Base-by-base conservation (phyloP, 2,113 vertebrate species). In the Panthera uncia region DNA sequence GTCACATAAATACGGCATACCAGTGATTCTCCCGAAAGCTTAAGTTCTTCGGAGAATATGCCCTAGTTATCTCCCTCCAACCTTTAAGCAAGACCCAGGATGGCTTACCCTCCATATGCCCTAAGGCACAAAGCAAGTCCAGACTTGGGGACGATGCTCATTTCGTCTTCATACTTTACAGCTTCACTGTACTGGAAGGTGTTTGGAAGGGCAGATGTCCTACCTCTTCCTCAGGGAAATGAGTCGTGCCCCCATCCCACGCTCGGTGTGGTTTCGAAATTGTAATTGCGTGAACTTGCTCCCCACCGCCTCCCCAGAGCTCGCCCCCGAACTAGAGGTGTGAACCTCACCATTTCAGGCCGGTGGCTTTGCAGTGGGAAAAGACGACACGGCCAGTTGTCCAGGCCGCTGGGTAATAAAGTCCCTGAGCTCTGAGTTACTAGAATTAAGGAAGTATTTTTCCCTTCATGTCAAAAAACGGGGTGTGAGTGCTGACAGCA, bases 321-420 rank as follows among this genome's bases (percentile, higher is more conserved):
- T 0, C 0, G 13, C 7, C 74, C 66, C 48, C 33, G 19, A 33
- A 50, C n/a, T 0, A 0, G 16, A 3, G 57, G 63, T 10, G 0
- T 45, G 55, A 82, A 68, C 27, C 1, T 16, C 89, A 31, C 68
- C 68, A 36, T 66, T 55, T 69, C 23, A 41, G 74, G 79, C 41
- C 3, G 71, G 89, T 29, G 57, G 76, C 48, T 76, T 57, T 21
- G 68, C 27, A 50, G 21, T n/a, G 45, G 55, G 81, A 21, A 85
- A 45, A 19, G 74, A n/a, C 25, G 55, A 36, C 55, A 71, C 29
- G 78, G 73, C 66, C 71, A 11, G 73, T 86, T 41, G 55, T 61
- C 55, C 50, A 27, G 80, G 89, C 6, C n/a, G 33, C 38, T 52
- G 1, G 19, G 82, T 33, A 0, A 1, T 61, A 57, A 95, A 96